Evolutionary conservation across 2,888 invertebrate genomes (phyloP).

Genomic region (Geotrupes spiniger): DNA sequence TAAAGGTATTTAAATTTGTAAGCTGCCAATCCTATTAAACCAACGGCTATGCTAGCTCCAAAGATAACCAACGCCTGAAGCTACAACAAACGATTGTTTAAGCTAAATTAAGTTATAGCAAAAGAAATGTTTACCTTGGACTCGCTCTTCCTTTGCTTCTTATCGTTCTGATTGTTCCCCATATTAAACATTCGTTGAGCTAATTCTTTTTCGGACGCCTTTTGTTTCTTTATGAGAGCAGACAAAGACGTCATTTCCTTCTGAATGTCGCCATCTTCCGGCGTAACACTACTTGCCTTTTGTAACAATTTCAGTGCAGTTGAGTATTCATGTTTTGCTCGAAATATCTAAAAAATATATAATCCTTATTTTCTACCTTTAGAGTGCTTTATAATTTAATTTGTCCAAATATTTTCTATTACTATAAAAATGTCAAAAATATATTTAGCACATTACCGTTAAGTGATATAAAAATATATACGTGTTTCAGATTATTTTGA

Average conservation of each 20-base stretch:
- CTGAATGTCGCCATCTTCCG: constrained; percentile 55
- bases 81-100: constrained; percentile 37
- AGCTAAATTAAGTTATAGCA: too few species aligned
- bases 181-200: constrained; percentile 53
- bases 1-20: constrained; percentile 63
- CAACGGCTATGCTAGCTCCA: constrained; percentile 64
- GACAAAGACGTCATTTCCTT: constrained; percentile 50
- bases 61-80: constrained; percentile 67
- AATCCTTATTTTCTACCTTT: too few species aligned
- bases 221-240: constrained; percentile 43
- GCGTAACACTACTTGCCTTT: constrained; percentile 63
- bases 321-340: constrained; percentile 65
- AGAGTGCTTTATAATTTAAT: too few species aligned
- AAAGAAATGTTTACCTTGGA: constrained; percentile 16
- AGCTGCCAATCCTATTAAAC: constrained; percentile 69
- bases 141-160: constrained; percentile 21
- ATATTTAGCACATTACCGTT: too few species aligned
- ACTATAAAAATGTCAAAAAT: too few species aligned
- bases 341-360: constrained; percentile 59
- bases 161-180: constrained; percentile 18
- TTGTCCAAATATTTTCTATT: too few species aligned
- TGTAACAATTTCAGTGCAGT: constrained; percentile 67
- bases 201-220: constrained; percentile 54
- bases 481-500: not conserved
- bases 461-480: too few species aligned